A percentile compares a stretch with the other conserved stretches of the same genome.
Evolutionary conservation across 2,888 invertebrate genomes (phyloP).

Genomic region (Aphrophora alni): DNA sequence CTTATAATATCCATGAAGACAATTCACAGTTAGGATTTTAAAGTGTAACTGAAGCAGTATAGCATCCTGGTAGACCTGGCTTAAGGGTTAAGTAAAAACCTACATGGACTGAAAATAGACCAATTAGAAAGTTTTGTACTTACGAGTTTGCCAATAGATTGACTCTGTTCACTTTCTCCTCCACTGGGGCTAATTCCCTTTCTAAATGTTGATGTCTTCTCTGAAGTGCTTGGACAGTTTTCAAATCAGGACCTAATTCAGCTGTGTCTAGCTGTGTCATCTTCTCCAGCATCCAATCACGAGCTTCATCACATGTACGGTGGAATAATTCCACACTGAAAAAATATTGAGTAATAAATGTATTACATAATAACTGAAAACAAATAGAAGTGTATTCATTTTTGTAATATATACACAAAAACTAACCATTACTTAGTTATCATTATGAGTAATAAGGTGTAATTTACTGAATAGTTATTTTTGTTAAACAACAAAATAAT

Average conservation of each 20-base stretch:
- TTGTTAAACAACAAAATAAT: too few species aligned
- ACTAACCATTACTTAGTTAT: too few species aligned
- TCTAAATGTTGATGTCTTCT: conserved; percentile 92
- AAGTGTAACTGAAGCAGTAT: background rate
- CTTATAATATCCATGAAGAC: background rate
- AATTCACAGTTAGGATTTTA: background rate
- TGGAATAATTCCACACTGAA: conserved; percentile 91
- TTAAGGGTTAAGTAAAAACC: background rate
- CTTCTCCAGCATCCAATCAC: conserved; percentile 98
- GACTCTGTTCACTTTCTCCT: conserved; percentile 91
- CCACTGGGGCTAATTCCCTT: conserved; percentile 91
- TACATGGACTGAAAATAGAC: background rate
- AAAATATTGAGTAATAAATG: background rate
- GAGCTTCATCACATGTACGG: conserved; percentile 94
- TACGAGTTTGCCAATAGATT: conserved; percentile 84
- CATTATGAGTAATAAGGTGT: too few species aligned
- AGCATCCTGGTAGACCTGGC: background rate
- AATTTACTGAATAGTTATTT: too few species aligned
- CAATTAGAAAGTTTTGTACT: conserved; percentile 55
- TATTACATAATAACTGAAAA: too few species aligned
- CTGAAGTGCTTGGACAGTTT: conserved; percentile 91
- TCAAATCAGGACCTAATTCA: conserved; percentile 81
- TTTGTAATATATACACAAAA: too few species aligned
- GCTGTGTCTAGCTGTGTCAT: conserved; percentile 85
- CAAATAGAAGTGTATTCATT: too few species aligned